A percentile compares a stretch with the other conserved stretches of the same genome.
Evolutionary conservation across 92 coral and sea anemone genomes (phyloP).

Genomic region (Metridium senile): DNA sequence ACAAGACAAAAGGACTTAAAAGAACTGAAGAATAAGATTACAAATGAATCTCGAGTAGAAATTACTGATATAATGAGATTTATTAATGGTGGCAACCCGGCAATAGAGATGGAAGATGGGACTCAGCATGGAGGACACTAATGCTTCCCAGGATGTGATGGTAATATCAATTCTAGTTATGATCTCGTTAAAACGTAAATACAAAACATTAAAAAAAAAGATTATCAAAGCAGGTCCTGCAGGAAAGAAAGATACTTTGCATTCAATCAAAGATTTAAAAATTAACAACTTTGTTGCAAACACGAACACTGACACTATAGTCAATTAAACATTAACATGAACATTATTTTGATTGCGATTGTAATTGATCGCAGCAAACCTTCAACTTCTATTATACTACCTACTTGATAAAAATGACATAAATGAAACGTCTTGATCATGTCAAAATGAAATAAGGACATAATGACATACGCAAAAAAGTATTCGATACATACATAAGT

Average conservation of each 20-base stretch:
- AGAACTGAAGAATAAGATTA: not conserved
- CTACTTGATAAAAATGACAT: too few species aligned
- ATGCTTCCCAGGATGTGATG: constrained; percentile 20
- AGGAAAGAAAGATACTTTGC: constrained; percentile 19
- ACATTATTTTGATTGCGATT: too few species aligned
- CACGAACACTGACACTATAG: too few species aligned
- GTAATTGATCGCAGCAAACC: too few species aligned
- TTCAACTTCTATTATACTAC: too few species aligned
- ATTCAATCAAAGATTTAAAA: constrained; percentile 23
- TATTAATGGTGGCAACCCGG: constrained; percentile 29
- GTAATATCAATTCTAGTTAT: not conserved
- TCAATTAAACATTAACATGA: too few species aligned
- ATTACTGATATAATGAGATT: constrained; percentile 23
- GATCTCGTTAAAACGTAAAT: constrained; percentile 20
- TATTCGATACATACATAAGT: too few species aligned
- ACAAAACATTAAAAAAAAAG: constrained; percentile 26
- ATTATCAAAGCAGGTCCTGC: constrained; percentile 25
- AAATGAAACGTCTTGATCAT: too few species aligned
- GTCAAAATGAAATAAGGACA: too few species aligned
- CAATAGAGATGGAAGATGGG: constrained; percentile 14
- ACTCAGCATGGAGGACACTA: constrained; percentile 30
- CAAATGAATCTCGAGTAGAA: not conserved
- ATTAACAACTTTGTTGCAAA: too few species aligned
- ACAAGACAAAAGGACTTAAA: constrained; percentile 10
- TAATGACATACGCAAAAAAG: too few species aligned